These are phyloP conservation scores for Iphiclides podalirius DNA, from an alignment of 2,888 invertebrate species.

Conservation along the genomic window DNA sequence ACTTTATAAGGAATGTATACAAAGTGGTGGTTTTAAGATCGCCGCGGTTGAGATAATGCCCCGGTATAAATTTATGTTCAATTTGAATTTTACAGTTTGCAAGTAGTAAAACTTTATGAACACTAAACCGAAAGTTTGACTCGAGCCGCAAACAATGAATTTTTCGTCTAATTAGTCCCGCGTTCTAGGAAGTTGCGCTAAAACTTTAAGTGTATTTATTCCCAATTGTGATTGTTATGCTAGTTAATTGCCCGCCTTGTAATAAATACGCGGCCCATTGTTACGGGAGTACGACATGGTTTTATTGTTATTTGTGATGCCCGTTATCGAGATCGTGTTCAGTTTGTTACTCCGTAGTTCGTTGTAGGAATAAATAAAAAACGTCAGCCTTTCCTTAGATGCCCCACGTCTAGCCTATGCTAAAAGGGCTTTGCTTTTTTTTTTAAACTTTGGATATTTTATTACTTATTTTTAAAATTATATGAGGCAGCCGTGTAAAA, in stretches of 20 bases:
- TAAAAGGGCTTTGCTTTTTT: not conserved
- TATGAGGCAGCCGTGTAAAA: too few species aligned
- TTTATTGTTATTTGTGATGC: conserved; percentile 20
- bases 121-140: conserved; percentile 34
- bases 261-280: conserved; percentile 20
- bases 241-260: conserved; percentile 21
- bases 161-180: conserved; percentile 32
- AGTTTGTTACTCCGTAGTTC: too few species aligned
- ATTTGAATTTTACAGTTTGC: conserved; percentile 52
- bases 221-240: conserved; percentile 20
- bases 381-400: too few species aligned
- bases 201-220: conserved; percentile 24
- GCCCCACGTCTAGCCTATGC: not conserved
- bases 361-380: too few species aligned
- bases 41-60: conserved; percentile 38
- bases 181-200: conserved; percentile 27
- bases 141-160: conserved; percentile 29
- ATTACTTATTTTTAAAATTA: too few species aligned
- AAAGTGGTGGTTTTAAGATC: conserved; percentile 41
- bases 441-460: not conserved
- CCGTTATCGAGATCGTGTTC: conserved; percentile 13
- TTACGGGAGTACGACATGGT: conserved; percentile 16
- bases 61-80: conserved; percentile 56
- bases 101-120: conserved; percentile 48
- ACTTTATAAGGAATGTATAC: conserved; percentile 34